phyloP scores from a whole-genome alignment of 2,797 vertebrate species.

The Phataginus tetradactyla region DNA sequence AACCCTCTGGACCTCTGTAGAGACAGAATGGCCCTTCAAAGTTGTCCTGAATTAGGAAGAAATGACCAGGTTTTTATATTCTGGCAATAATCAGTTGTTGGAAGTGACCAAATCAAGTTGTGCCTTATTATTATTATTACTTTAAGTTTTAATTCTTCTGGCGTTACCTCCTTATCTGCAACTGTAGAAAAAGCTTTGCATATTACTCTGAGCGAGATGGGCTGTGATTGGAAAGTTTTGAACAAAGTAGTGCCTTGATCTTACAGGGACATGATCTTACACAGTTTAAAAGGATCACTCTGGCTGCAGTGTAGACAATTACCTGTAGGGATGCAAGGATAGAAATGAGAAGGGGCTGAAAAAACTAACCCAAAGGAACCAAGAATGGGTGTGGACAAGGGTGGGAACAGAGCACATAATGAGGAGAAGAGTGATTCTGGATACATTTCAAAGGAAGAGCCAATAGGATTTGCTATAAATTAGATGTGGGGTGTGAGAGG shows the following conservation, averaged over 20 bases:
- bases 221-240: neutral
- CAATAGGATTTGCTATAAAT: neutral
- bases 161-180: constrained; percentile 25
- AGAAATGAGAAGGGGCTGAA: neutral
- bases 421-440: neutral
- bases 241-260: neutral
- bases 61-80: neutral
- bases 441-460: neutral
- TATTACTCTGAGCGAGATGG: neutral
- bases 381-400: neutral
- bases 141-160: constrained; percentile 28
- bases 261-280: neutral
- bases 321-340: neutral
- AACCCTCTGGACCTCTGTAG: neutral
- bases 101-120: neutral
- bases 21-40: neutral
- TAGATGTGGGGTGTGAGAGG: neutral
- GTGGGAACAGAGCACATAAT: neutral
- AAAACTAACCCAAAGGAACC: neutral
- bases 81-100: neutral
- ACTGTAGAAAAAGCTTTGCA: neutral
- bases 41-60: neutral
- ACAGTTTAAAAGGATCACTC: neutral
- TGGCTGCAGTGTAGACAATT: neutral
- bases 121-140: neutral